phyloP scores from a whole-genome alignment of 2,113 vertebrate species.

The Meleagris gallopavo region DNA sequence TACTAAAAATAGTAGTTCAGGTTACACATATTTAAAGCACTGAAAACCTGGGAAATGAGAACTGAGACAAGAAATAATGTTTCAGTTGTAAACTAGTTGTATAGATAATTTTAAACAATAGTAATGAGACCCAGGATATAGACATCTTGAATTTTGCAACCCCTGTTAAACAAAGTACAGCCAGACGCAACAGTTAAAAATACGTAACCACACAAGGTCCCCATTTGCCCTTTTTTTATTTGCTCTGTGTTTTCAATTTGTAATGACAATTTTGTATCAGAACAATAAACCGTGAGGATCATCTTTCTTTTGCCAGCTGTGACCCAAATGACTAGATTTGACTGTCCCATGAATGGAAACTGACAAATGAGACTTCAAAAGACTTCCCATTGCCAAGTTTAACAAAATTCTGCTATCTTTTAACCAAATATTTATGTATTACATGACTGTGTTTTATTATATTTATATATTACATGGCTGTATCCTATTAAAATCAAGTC shows the following conservation, averaged over 20 bases:
- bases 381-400: slow-evolving; percentile 67
- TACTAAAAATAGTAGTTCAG: slow-evolving; percentile 54
- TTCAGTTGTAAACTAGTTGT: slow-evolving; percentile 48
- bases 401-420: slow-evolving; percentile 72
- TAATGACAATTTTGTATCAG: slow-evolving; percentile 74
- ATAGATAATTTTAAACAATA: slow-evolving; percentile 64
- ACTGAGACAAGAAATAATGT: neutral
- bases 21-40: slow-evolving; percentile 19
- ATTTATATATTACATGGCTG: slow-evolving; percentile 73
- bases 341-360: slow-evolving; percentile 63
- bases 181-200: slow-evolving; percentile 69
- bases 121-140: slow-evolving; percentile 60
- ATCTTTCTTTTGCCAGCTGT: slow-evolving; percentile 71
- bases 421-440: slow-evolving; percentile 76
- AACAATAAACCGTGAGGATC: slow-evolving; percentile 68
- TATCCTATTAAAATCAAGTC: slow-evolving; percentile 64
- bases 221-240: slow-evolving; percentile 74
- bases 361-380: slow-evolving; percentile 72
- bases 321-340: slow-evolving; percentile 63
- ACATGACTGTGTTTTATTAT: slow-evolving; percentile 70
- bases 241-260: slow-evolving; percentile 72
- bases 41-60: slow-evolving; percentile 26
- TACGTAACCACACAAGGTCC: slow-evolving; percentile 67
- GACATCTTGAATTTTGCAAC: slow-evolving; percentile 65
- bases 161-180: slow-evolving; percentile 56